Base-by-base conservation (phyloP, 2,113 vertebrate species). In the Parus major region DNA sequence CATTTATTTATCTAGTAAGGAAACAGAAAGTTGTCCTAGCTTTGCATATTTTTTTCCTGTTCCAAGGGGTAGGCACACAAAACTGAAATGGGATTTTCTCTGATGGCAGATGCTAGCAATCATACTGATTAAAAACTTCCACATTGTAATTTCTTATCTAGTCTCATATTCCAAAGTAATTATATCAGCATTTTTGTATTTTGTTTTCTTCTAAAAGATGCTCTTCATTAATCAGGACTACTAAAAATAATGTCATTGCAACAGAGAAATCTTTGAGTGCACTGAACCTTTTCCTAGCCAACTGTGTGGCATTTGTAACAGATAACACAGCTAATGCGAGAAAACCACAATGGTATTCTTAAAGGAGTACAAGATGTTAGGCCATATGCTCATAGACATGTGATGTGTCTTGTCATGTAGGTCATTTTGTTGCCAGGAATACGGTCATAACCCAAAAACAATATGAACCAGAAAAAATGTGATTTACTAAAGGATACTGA, bases 281-380 rank as follows among this genome's bases (percentile, higher is more conserved):
- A 3, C 23, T 44, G 80, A 89, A 83, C 33, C 46, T 46, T 92
- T 56, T 78, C 35, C 31, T 55, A 49, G 20, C 82, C 91, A 86
- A 65, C 93, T 79, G 85, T 68, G 42, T 52, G 88, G 44, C 27
- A 75, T 76, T 94, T 86, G 36, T 81, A 88, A 64, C 69, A 77
- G 60, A 64, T 59, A 92, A 79, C 39, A 87, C 49, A 84, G 24
- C 28, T 80, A 89, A 80, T 63, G 35, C 18, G 29, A 91, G 70
- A 89, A 96, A 94, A 94, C 36, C 81, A 83, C 60, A 71, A 50
- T 59, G 23, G 31, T 64, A 55, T 42, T 93, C 85, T 92, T 93
- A 56, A 80, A 95, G 85, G 12, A 94, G 7, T 83, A 90, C 82
- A 84, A 84, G 87, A 94, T 90, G 28, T 84, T 78, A 90, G 41